Evolutionary conservation across 2,888 invertebrate genomes (phyloP).

Genomic region (Acrocyrtus sp.): DNA sequence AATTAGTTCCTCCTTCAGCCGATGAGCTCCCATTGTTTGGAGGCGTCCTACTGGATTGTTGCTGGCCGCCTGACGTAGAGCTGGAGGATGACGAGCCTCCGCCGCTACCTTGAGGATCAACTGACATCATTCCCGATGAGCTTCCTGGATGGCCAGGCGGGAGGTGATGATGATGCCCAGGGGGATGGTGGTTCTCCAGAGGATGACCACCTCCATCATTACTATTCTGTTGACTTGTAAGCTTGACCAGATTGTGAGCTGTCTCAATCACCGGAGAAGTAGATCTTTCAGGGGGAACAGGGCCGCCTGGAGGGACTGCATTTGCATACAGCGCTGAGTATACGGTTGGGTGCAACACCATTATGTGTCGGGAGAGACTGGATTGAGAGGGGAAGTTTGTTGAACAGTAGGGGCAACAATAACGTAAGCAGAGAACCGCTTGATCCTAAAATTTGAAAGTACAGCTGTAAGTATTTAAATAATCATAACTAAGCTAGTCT

Average conservation of each 20-base stretch:
- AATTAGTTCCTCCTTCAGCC: slow-evolving; percentile 14
- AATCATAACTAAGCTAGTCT: too few relatives aligned
- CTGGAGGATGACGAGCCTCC: slow-evolving; percentile 26
- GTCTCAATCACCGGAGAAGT: slow-evolving; percentile 65
- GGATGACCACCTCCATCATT: slow-evolving; percentile 67
- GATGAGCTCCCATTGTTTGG: slow-evolving; percentile 16
- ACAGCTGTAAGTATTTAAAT: too few relatives aligned
- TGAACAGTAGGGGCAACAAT: slow-evolving; percentile 61
- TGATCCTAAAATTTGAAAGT: slow-evolving; percentile 37
- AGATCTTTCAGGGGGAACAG: slow-evolving; percentile 9
- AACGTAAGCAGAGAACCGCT: slow-evolving; percentile 58
- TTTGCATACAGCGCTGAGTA: slow-evolving; percentile 58
- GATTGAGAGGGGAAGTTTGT: slow-evolving; percentile 61
- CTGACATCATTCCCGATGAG: slow-evolving; percentile 9
- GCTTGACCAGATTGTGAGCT: slow-evolving; percentile 51
- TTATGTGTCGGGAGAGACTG: slow-evolving; percentile 60
- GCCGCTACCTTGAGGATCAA: slow-evolving; percentile 37
- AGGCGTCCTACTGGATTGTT: slow-evolving; percentile 47
- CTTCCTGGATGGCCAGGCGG: slow-evolving; percentile 12
- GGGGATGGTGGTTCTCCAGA: slow-evolving; percentile 50
- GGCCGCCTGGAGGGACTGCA: slow-evolving; percentile 15
- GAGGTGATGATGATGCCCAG: slow-evolving; percentile 22
- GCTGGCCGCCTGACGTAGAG: slow-evolving; percentile 23
- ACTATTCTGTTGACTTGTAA: slow-evolving; percentile 71
- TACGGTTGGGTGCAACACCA: slow-evolving; percentile 61